phyloP scores from a whole-genome alignment of 2,113 vertebrate genomes.

The Takifugu bimaculatus region DNA sequence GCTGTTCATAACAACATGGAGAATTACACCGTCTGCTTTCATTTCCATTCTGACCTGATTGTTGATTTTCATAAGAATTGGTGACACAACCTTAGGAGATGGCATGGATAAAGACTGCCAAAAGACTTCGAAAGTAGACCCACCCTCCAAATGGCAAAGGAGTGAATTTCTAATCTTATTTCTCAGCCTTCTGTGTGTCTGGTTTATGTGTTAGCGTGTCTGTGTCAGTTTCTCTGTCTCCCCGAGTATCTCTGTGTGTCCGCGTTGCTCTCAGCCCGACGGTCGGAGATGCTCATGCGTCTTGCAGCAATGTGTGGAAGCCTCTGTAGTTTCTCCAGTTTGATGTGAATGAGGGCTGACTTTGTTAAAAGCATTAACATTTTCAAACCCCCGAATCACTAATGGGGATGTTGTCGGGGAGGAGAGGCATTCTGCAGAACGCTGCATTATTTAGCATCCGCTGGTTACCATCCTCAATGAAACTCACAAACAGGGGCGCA shows the following conservation, averaged over 20 bases:
- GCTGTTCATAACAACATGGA: too few relatives aligned
- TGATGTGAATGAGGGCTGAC: slow-evolving; percentile 59
- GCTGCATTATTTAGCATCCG: slow-evolving; percentile 66
- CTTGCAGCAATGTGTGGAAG: slow-evolving; percentile 13
- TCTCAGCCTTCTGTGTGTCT: not conserved
- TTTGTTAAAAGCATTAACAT: slow-evolving; percentile 69
- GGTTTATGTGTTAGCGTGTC: not conserved
- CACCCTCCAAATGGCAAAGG: not conserved
- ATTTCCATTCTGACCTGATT: not conserved
- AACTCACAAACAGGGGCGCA: slow-evolving; percentile 2
- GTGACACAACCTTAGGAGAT: not conserved
- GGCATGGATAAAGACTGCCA: not conserved
- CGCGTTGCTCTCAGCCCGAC: not conserved
- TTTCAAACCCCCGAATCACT: slow-evolving; percentile 63
- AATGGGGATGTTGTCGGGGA: slow-evolving; percentile 63
- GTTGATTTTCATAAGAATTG: not conserved
- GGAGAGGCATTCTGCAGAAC: slow-evolving; percentile 56
- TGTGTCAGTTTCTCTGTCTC: slow-evolving; percentile 20
- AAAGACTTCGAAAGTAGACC: not conserved
- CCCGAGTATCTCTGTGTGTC: slow-evolving; percentile 5
- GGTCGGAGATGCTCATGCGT: slow-evolving; percentile 8
- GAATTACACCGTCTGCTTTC: not conserved
- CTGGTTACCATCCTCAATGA: slow-evolving; percentile 51
- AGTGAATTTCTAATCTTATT: not conserved
- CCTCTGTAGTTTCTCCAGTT: slow-evolving; percentile 29